Percentiles rank a stretch among this genome's conserved stretches.
phyloP scores from a whole-genome alignment of 1,140 invertebrate species.

The Saccostrea echinata region DNA sequence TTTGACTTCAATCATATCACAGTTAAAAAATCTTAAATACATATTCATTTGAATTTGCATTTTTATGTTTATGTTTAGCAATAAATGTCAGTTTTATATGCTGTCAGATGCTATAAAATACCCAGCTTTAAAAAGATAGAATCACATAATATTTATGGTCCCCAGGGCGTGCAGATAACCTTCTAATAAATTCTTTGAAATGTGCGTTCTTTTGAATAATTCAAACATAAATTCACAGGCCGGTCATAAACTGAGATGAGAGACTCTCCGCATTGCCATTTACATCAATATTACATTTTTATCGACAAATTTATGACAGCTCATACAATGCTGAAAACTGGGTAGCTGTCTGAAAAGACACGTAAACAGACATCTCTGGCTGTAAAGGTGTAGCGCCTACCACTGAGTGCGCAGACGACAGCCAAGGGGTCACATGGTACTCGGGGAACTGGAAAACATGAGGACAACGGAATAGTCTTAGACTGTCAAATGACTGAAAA shows the following conservation, averaged over 20 bases:
- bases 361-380: not conserved
- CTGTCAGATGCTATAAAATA: constrained; percentile 25
- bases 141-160: constrained; percentile 37
- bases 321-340: constrained; percentile 7
- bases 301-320: constrained; percentile 27
- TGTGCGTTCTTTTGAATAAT: constrained; percentile 39
- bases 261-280: constrained; percentile 21
- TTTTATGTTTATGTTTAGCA: constrained; percentile 1
- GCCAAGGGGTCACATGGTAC: not conserved
- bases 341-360: not conserved
- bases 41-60: constrained; percentile 38
- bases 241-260: constrained; percentile 12
- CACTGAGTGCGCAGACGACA: constrained; percentile 7
- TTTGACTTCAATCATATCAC: constrained; percentile 37
- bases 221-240: constrained; percentile 34
- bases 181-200: constrained; percentile 38
- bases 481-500: not conserved
- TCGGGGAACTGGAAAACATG: not conserved
- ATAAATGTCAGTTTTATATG: constrained; percentile 38
- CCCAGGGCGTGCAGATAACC: constrained; percentile 31
- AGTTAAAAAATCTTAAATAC: constrained; percentile 33
- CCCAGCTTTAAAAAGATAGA: constrained; percentile 36
- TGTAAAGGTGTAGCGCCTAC: constrained; percentile 19
- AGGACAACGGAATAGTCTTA: not conserved
- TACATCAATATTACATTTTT: constrained; percentile 40